Conservation (phyloP, 2,797 vertebrate species). For the Aerospiza tachiro region DNA sequence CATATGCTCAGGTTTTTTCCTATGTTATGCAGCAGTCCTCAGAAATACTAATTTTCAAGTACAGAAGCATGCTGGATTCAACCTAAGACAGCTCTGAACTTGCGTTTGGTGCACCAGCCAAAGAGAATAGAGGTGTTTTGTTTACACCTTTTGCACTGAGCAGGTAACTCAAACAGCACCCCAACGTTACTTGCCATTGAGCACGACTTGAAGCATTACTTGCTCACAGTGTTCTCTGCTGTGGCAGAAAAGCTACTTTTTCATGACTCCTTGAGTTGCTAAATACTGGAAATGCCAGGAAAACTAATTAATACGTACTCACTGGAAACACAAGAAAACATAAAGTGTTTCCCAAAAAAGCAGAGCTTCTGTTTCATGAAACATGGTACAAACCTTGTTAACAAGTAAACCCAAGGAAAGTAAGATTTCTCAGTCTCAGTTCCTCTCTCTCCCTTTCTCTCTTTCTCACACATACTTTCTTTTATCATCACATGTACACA, state of each 20-base stretch:
- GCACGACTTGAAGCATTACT: neutral
- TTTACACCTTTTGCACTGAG: neutral
- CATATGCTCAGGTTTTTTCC: neutral
- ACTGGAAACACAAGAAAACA: neutral
- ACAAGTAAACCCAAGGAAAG: neutral
- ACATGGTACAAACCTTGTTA: neutral
- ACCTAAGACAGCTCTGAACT: neutral
- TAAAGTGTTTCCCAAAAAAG: neutral
- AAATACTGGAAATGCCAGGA: neutral
- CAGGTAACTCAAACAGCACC: neutral
- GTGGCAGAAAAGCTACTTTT: neutral
- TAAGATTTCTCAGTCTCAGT: neutral
- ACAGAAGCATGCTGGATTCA: neutral
- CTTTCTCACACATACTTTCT: neutral
- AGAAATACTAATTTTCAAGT: neutral
- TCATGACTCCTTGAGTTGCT: neutral
- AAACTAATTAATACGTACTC: neutral
- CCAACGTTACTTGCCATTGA: neutral
- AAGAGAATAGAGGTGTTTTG: neutral
- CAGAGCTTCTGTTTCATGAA: neutral
- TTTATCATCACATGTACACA: neutral
- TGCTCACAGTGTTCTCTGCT: neutral
- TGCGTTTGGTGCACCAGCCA: neutral
- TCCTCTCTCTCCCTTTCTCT: neutral
- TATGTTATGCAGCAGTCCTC: rapidly evolving